phyloP scores from a whole-genome alignment of 2,113 vertebrate genomes.

The Mesoclemmys tuberculata region DNA sequence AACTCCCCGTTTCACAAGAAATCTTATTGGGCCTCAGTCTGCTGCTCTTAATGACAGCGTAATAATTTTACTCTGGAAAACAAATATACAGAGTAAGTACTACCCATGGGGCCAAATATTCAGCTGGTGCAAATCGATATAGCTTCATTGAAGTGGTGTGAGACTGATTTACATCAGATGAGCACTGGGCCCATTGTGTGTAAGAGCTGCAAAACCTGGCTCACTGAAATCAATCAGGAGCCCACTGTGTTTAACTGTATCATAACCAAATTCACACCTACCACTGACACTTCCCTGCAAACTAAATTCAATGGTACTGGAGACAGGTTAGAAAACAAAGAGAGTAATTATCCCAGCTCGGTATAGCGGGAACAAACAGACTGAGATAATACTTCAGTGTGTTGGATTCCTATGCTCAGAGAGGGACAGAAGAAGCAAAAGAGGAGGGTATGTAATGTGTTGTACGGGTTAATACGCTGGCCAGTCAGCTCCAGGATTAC shows the following conservation, averaged over 20 bases:
- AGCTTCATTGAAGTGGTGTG: background rate
- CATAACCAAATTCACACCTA: background rate
- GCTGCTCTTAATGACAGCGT: background rate
- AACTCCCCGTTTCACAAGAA: background rate
- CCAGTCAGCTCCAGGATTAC: slow-evolving; percentile 30
- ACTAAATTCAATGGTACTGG: background rate
- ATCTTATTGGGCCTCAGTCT: background rate
- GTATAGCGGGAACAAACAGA: background rate
- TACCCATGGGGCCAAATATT: background rate
- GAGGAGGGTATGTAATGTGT: background rate
- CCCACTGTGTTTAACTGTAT: background rate
- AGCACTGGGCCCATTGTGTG: background rate
- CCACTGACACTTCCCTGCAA: background rate
- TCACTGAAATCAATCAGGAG: background rate
- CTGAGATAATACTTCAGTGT: accelerated
- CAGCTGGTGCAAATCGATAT: background rate
- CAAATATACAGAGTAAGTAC: background rate
- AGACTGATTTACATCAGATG: background rate
- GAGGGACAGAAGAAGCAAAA: background rate
- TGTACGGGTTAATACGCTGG: background rate
- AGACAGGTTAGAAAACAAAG: background rate
- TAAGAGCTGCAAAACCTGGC: background rate
- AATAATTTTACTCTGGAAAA: background rate
- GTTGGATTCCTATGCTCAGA: background rate
- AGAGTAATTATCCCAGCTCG: background rate